A percentile compares a stretch with the other conserved stretches of the same genome.
Conservation (phyloP, 2,113 vertebrate species). For the Nibea coibor region DNA sequence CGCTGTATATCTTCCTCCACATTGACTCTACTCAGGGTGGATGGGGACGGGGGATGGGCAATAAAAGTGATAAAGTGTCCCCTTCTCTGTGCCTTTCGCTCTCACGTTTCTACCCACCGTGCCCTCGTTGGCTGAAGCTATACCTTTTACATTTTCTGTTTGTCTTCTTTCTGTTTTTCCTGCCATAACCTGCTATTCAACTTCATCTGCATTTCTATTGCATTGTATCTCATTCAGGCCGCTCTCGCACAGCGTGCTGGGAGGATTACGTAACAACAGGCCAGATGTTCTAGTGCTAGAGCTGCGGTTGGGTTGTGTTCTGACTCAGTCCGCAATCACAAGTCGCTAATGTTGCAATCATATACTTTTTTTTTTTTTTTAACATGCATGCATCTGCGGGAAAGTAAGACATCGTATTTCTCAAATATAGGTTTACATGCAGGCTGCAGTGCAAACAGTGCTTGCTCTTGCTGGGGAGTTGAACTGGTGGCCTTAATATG, state of each 20-base stretch:
- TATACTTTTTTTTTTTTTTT: neutral
- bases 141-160: conserved; percentile 8
- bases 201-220: conserved; percentile 7
- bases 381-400: neutral
- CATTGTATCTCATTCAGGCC: conserved; percentile 26
- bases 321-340: conserved; percentile 31
- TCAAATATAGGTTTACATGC: neutral
- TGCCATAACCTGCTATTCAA: conserved; percentile 2
- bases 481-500: neutral
- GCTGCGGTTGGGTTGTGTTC: conserved; percentile 31
- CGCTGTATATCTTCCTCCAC: conserved; percentile 60
- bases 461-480: neutral
- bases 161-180: neutral
- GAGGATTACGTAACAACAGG: conserved; percentile 54
- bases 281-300: conserved; percentile 51
- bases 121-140: conserved; percentile 17
- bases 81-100: conserved; percentile 22
- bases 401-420: neutral
- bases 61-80: conserved; percentile 69
- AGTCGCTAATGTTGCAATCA: neutral
- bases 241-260: conserved; percentile 32
- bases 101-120: conserved; percentile 8
- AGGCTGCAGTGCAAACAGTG: neutral
- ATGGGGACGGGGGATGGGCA: conserved; percentile 38
- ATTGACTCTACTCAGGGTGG: conserved; percentile 49